These are phyloP conservation scores for Mythimna impura DNA, from an alignment of 2,888 invertebrate genomes.

Conservation along the genomic window DNA sequence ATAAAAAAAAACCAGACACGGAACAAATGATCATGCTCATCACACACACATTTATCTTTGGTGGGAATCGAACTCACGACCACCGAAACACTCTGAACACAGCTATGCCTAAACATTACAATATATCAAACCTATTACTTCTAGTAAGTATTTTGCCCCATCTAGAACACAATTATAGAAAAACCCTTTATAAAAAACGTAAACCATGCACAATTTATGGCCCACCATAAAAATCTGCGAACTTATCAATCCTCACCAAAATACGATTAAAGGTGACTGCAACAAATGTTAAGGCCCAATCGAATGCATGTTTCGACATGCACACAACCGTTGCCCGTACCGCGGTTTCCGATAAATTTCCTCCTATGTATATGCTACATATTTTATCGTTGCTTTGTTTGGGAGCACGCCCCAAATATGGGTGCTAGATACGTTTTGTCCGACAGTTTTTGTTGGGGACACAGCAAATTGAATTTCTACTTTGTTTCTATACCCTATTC, in stretches of 20 bases:
- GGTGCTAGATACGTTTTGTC: constrained; percentile 62
- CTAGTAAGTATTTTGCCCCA: no score
- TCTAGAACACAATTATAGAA: not conserved
- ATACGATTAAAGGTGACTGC: constrained; percentile 28
- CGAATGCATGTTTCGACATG: constrained; percentile 73
- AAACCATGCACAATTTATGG: not conserved
- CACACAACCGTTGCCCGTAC: constrained; percentile 70
- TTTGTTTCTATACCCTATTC: constrained; percentile 57
- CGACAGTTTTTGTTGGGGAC: constrained; percentile 71
- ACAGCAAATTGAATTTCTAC: constrained; percentile 77
- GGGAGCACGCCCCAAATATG: constrained; percentile 74
- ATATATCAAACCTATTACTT: no score
- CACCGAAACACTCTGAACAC: no score
- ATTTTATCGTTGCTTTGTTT: constrained; percentile 81
- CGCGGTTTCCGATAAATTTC: constrained; percentile 83
- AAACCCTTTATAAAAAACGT: no score
- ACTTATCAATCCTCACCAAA: constrained; percentile 15
- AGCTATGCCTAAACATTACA: no score
- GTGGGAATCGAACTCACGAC: no score
- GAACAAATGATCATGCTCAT: no score
- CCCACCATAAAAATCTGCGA: not conserved
- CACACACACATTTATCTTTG: no score
- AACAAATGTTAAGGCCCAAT: constrained; percentile 71
- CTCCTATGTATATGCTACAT: constrained; percentile 68
- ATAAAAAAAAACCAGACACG: no score